These are phyloP conservation scores for Sinocyclocheilus maitianheensis DNA, from an alignment of 2,113 vertebrate genomes.

Conservation along the genomic window DNA sequence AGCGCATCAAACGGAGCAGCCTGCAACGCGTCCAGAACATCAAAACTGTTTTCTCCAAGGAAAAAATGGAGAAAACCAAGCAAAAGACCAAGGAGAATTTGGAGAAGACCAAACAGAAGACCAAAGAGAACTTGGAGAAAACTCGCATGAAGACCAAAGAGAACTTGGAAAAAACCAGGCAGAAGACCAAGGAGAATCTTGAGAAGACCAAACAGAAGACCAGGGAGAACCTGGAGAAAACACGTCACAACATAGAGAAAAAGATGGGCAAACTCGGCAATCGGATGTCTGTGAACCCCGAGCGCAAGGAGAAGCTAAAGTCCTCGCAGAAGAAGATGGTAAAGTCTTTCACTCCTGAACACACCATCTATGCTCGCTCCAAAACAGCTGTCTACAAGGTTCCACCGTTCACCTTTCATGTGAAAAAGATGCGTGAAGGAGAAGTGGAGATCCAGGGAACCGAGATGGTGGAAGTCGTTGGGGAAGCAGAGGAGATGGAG, in stretches of 20 bases:
- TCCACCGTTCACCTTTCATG: constrained; percentile 95
- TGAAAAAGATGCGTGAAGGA: constrained; percentile 94
- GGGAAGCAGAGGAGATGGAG: constrained; percentile 75
- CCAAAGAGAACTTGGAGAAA: constrained; percentile 90
- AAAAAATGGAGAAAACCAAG: constrained; percentile 80
- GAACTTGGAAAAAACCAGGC: constrained; percentile 81
- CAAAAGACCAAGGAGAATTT: constrained; percentile 74
- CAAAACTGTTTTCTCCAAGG: constrained; percentile 95
- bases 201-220: constrained; percentile 91
- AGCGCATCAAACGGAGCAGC: constrained; percentile 92
- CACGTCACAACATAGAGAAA: constrained; percentile 93
- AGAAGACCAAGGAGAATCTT: constrained; percentile 88
- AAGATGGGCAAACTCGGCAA: constrained; percentile 96
- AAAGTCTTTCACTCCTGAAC: constrained; percentile 95
- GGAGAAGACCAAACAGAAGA: constrained; percentile 86
- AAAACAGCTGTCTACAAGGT: constrained; percentile 94
- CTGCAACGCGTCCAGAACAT: constrained; percentile 91
- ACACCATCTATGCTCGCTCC: constrained; percentile 89
- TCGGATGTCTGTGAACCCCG: constrained; percentile 85
- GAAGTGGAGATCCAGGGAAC: constrained; percentile 89
- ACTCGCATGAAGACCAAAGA: constrained; percentile 81
- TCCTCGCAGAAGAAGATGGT: constrained; percentile 89
- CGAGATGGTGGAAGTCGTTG: constrained; percentile 91
- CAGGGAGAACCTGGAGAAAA: constrained; percentile 87
- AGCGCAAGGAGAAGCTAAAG: constrained; percentile 92